Conservation (phyloP, 2,888 invertebrate species). For the Dolichopus griseipennis region DNA sequence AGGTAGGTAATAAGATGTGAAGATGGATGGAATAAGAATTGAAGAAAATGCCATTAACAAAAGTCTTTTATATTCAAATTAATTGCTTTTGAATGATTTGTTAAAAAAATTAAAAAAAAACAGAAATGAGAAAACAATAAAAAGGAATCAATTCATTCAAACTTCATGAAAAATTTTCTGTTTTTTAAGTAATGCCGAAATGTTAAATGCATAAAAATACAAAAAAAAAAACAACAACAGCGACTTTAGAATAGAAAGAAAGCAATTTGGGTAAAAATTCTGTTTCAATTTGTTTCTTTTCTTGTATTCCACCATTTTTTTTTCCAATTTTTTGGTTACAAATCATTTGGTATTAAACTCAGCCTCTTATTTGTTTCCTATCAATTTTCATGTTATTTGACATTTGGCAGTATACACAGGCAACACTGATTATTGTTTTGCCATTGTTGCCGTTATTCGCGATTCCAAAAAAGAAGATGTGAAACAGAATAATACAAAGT, state of each 20-base stretch:
- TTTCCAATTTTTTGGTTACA: too few relatives aligned
- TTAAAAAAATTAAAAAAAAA: not conserved
- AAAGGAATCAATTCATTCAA: not conserved
- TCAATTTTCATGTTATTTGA: conserved; percentile 1
- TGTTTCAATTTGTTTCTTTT: too few relatives aligned
- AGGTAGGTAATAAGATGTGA: not conserved
- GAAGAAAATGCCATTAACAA: conserved; percentile 2
- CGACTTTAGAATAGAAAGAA: too few relatives aligned
- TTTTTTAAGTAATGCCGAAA: too few relatives aligned
- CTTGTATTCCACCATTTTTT: too few relatives aligned
- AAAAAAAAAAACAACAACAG: too few relatives aligned
- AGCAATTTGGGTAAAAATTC: too few relatives aligned
- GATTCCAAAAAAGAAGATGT: too few relatives aligned
- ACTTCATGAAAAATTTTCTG: too few relatives aligned
- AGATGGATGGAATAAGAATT: not conserved
- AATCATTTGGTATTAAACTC: not conserved
- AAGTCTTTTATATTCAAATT: not conserved
- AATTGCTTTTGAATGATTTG: conserved; percentile 4
- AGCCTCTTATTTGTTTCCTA: not conserved
- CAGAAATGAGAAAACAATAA: not conserved
- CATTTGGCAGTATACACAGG: not conserved
- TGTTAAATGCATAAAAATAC: too few relatives aligned
- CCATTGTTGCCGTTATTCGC: not conserved
- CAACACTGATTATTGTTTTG: not conserved
- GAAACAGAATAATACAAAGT: too few relatives aligned